These are phyloP conservation scores for Drosophila ananassae DNA, from an alignment of 1,140 invertebrate genomes.

Conservation along the genomic window DNA sequence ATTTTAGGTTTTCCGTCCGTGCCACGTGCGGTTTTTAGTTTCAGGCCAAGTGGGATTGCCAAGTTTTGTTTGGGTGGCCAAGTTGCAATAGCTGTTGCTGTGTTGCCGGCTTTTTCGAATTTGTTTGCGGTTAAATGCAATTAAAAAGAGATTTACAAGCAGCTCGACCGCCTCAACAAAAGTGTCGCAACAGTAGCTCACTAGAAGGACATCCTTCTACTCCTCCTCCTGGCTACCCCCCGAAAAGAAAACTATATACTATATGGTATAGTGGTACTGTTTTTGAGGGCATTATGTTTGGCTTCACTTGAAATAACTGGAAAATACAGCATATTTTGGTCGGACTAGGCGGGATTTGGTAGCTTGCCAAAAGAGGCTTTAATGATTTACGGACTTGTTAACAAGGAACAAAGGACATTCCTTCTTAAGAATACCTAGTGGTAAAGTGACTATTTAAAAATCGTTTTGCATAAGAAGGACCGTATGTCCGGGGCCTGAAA, in stretches of 20 bases:
- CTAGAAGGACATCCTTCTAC: neutral
- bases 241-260: constrained; percentile 2
- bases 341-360: neutral
- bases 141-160: constrained; percentile 80
- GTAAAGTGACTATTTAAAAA: too few species aligned
- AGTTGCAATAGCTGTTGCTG: constrained; percentile 6
- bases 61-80: constrained; percentile 8
- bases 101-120: constrained; percentile 60
- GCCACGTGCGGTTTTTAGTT: constrained; percentile 66
- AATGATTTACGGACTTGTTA: neutral
- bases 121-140: constrained; percentile 79
- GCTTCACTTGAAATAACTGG: constrained; percentile 36
- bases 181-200: constrained; percentile 47
- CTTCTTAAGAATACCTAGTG: too few species aligned
- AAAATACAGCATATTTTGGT: constrained; percentile 10
- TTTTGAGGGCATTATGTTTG: constrained; percentile 31
- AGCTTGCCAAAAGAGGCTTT: constrained; percentile 4
- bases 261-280: constrained; percentile 12
- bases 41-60: constrained; percentile 14
- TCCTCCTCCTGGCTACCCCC: neutral
- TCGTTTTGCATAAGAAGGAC: too few species aligned
- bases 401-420: too few species aligned
- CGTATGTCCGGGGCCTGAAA: constrained; percentile 13
- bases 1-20: constrained; percentile 30
- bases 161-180: constrained; percentile 31